phyloP scores from a whole-genome alignment of 2,113 vertebrate species.

The Fukomys damarensis region DNA sequence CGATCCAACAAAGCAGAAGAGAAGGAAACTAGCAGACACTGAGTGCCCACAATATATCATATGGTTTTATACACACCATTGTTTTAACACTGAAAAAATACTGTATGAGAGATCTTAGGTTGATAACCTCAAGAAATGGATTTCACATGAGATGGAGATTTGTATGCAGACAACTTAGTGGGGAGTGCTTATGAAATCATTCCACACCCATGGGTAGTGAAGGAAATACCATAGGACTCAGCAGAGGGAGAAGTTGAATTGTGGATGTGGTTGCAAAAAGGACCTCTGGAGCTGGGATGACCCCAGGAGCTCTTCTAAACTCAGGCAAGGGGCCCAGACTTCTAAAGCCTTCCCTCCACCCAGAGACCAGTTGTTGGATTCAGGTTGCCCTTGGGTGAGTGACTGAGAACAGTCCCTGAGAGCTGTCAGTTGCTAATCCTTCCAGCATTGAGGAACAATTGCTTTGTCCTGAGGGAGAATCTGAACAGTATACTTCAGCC shows the following conservation, averaged over 20 bases:
- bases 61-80: background rate
- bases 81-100: slow-evolving; percentile 26
- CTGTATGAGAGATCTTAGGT: background rate
- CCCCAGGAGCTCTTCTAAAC: background rate
- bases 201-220: background rate
- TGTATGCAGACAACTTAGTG: background rate
- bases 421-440: background rate
- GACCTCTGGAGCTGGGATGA: background rate
- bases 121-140: background rate
- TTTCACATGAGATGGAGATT: background rate
- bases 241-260: background rate
- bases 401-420: background rate
- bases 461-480: background rate
- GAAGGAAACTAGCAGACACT: background rate
- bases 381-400: background rate
- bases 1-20: background rate
- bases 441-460: background rate
- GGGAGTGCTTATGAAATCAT: background rate
- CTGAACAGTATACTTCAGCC: background rate
- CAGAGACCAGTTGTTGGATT: background rate
- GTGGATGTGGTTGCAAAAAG: background rate
- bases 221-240: background rate
- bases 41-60: background rate
- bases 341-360: background rate
- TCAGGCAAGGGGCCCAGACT: background rate